Conservation (phyloP, 2,888 invertebrate genomes). For the Agrochola litura region DNA sequence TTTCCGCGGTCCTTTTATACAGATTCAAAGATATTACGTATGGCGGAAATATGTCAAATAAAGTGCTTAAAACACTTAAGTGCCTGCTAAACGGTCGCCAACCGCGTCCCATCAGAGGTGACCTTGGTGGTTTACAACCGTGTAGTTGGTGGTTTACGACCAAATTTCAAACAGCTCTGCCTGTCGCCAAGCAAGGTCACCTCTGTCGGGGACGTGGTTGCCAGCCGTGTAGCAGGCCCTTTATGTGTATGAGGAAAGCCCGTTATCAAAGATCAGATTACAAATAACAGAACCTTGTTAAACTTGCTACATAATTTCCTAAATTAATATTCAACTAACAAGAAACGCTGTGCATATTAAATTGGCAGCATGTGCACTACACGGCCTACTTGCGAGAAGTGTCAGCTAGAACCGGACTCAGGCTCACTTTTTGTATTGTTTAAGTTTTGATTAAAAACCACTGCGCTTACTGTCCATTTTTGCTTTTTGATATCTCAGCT, state of each 20-base stretch:
- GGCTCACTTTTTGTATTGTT: slow-evolving; percentile 72
- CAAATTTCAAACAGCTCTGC: no score
- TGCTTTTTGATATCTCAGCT: slow-evolving; percentile 45
- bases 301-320: slow-evolving; percentile 7
- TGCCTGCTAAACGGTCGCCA: no score
- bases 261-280: not conserved
- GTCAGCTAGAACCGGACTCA: slow-evolving; percentile 67
- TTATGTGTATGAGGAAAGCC: not conserved
- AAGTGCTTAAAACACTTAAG: not conserved
- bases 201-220: no score
- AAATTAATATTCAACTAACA: slow-evolving; percentile 40
- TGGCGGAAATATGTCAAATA: not conserved
- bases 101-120: no score
- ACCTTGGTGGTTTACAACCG: no score
- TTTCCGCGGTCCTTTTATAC: slow-evolving; percentile 1
- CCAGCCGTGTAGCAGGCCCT: no score
- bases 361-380: slow-evolving; percentile 58
- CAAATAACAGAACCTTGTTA: not conserved
- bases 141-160: no score
- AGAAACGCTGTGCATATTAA: slow-evolving; percentile 42
- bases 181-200: no score
- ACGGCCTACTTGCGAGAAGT: slow-evolving; percentile 70
- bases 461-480: slow-evolving; percentile 51
- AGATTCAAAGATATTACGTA: not conserved
- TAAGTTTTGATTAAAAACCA: slow-evolving; percentile 75